Conservation (phyloP, 2,113 vertebrate genomes). For the Gobius niger region DNA sequence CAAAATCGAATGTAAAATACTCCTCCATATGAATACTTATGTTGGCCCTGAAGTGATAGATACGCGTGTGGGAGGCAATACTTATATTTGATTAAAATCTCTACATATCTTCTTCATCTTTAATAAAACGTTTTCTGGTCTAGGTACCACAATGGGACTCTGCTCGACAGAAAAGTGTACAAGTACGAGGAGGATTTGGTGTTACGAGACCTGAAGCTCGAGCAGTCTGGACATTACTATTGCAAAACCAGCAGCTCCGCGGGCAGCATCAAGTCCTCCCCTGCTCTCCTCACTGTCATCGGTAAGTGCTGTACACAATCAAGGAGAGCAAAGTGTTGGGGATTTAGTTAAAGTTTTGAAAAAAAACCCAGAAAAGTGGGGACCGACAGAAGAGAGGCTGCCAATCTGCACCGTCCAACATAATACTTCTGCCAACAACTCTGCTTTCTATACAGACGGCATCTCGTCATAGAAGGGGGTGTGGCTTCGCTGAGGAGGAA, state of each 20-base stretch:
- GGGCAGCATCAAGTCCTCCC: slow-evolving; percentile 82
- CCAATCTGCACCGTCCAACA: too few relatives aligned
- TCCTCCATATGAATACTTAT: neutral
- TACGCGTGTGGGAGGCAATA: neutral
- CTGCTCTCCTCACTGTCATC: slow-evolving; percentile 81
- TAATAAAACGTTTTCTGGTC: neutral
- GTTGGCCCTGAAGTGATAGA: neutral
- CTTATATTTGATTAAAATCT: neutral
- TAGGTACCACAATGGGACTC: slow-evolving; percentile 94
- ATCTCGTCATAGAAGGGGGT: too few relatives aligned
- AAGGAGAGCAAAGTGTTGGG: neutral
- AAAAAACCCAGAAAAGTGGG: neutral
- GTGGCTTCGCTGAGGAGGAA: too few relatives aligned
- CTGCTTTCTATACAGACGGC: too few relatives aligned
- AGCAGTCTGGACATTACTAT: slow-evolving; percentile 85
- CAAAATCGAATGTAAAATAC: neutral
- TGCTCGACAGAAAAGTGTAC: slow-evolving; percentile 77
- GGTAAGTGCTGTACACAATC: slow-evolving; percentile 72
- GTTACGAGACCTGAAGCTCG: slow-evolving; percentile 72
- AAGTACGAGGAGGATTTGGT: slow-evolving; percentile 80
- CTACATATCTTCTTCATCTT: neutral
- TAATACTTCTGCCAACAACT: too few relatives aligned
- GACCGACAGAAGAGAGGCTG: too few relatives aligned
- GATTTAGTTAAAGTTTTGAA: neutral
- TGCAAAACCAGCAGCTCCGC: slow-evolving; percentile 88